Conservation (phyloP, 2,888 invertebrate genomes). For the Ctena decussata region DNA sequence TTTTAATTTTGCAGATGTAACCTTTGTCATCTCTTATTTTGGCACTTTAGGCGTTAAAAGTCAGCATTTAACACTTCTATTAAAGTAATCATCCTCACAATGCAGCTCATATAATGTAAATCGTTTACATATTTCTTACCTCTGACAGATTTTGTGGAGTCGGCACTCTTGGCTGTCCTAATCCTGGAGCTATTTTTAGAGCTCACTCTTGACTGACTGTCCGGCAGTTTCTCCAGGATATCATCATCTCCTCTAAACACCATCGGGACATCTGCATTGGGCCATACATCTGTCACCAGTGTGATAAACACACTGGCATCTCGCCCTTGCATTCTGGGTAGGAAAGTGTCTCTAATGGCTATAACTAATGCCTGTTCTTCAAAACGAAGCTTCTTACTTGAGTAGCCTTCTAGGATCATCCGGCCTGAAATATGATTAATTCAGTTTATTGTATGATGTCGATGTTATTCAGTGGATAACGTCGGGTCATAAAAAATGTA, state of each 20-base stretch:
- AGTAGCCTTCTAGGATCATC: constrained; percentile 35
- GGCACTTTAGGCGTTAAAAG: no score
- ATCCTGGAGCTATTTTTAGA: constrained; percentile 63
- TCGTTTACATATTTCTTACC: constrained; percentile 70
- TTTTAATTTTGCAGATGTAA: no score
- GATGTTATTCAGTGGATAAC: no score
- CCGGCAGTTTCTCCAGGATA: constrained; percentile 60
- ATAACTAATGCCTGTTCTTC: constrained; percentile 82
- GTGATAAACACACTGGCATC: constrained; percentile 83
- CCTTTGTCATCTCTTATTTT: no score
- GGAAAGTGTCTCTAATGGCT: constrained; percentile 83
- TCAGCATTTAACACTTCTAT: no score
- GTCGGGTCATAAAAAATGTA: no score
- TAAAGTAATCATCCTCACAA: no score
- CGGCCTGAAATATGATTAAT: constrained; percentile 43
- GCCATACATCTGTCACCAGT: constrained; percentile 82
- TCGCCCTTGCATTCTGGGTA: constrained; percentile 82
- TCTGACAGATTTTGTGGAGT: constrained; percentile 78
- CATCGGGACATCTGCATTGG: constrained; percentile 79
- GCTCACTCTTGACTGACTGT: constrained; percentile 66
- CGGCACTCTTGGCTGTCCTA: constrained; percentile 75
- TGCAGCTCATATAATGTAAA: no score
- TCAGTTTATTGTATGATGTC: no score
- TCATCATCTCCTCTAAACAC: constrained; percentile 78
- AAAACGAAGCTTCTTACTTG: constrained; percentile 62